These are phyloP conservation scores for Xiphophorus couchianus DNA, from an alignment of 2,113 vertebrate species.

Conservation along the genomic window DNA sequence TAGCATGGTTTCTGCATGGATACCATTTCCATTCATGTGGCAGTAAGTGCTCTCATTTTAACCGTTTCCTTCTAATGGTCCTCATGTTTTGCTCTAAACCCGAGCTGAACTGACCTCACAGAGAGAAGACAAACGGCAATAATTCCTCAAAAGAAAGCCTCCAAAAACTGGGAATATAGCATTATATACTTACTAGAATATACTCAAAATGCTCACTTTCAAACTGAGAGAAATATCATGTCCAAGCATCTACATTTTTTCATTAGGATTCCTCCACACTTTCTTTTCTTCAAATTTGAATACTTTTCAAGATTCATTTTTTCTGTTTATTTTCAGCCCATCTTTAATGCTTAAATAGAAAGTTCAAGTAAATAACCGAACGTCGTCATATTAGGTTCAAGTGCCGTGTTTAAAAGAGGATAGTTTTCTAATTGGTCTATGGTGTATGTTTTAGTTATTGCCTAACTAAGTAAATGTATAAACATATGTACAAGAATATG, in stretches of 20 bases:
- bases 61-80: neutral
- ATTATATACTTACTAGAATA: too few relatives aligned
- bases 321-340: neutral
- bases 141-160: neutral
- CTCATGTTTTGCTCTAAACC: neutral
- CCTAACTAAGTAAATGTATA: too few relatives aligned
- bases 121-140: neutral
- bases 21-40: neutral
- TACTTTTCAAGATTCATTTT: neutral
- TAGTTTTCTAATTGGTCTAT: too few relatives aligned
- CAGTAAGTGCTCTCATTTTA: neutral
- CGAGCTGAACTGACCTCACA: neutral
- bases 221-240: neutral
- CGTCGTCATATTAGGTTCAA: too few relatives aligned
- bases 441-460: too few relatives aligned
- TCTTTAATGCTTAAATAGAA: neutral
- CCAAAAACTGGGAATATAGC: neutral
- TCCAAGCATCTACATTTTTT: neutral
- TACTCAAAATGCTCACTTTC: neutral
- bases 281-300: neutral
- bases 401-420: too few relatives aligned
- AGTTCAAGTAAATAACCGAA: too few relatives aligned
- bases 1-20: neutral
- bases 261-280: neutral
- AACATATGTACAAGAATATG: too few relatives aligned